Evolutionary conservation across 2,113 vertebrate species (phyloP), one percentile per base, ranked within the genome.

Genomic region (Myanophis thanlyinensis): DNA sequence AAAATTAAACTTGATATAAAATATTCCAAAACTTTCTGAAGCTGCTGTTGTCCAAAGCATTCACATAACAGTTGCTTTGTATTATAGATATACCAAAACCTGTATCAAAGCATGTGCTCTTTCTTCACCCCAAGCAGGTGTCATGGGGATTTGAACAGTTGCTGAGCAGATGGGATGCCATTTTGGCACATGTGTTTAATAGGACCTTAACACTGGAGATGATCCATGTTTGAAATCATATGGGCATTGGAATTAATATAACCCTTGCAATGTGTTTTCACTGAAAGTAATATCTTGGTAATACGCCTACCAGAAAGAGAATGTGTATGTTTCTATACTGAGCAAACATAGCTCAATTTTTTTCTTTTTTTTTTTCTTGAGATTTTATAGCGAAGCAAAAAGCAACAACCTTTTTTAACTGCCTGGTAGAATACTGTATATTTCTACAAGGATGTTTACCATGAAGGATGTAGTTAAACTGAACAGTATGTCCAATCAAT

Each of bases 151-250:
- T 92, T 30, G 95, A 96, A 97, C 97, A 97, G 97, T 97, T 98
- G 95, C 89, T 94, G 94, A 97, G 93, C 97, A 98, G 97, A 96
- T 97, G 97, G 97, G 94, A 94, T 97, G 95, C 94, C 96, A 88
- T 95, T 96, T 97, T 94, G 94, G 94, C 90, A 87, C 85, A 85
- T 96, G 94, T 95, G 95, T 94, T 91, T 94, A 94, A 96, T 94
- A 89, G 92, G 94, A 91, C 88, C 86, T 97, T 85, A 85, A 84
- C 73, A 47, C 27, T 80, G 15, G 90, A 93, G 10, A 80, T 3
- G 35, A 91, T 95, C 25, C 1, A 15, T 91, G 90, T 80, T 20
- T 90, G 0, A 1, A 52, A 93, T 93, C 93, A 88, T 35, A 48
- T 90, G 91, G 93, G 87, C 62, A 0, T 0, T 87, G 47, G 87